phyloP scores from a whole-genome alignment of 2,888 invertebrate genomes.

The Linnaemya tessellans region DNA sequence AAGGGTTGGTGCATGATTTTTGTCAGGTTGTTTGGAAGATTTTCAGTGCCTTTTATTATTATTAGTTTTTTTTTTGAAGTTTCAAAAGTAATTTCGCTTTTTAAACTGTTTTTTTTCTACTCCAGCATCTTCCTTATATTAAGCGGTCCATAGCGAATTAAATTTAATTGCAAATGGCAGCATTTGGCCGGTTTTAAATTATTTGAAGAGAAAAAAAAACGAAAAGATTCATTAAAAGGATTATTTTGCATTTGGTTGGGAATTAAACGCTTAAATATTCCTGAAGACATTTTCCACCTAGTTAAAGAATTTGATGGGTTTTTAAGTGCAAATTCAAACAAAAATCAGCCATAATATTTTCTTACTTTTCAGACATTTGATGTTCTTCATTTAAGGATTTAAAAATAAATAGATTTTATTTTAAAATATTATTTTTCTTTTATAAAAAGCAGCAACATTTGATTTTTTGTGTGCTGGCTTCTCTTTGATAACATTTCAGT shows the following conservation, averaged over 20 bases:
- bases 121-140: constrained; percentile 45
- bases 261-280: constrained; percentile 24
- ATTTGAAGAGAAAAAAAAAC: constrained; percentile 42
- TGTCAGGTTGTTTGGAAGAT: constrained; percentile 67
- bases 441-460: not conserved
- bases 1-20: constrained; percentile 71
- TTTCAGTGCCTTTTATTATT: constrained; percentile 50
- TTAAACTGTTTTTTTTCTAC: constrained; percentile 42
- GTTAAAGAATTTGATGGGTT: constrained; percentile 51
- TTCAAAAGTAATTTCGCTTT: constrained; percentile 59
- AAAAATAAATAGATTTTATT: not conserved
- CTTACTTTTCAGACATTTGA: not conserved
- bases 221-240: constrained; percentile 70
- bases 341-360: not conserved
- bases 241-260: constrained; percentile 54
- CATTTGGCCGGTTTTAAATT: constrained; percentile 68
- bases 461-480: not conserved
- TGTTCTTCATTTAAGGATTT: not conserved
- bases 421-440: too few species aligned
- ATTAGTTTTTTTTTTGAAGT: constrained; percentile 12
- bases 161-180: constrained; percentile 75
- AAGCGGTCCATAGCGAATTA: constrained; percentile 74
- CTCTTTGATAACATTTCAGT: not conserved
- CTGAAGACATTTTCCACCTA: constrained; percentile 64
- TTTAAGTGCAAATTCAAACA: constrained; percentile 21